Evolutionary conservation across 2,797 vertebrate genomes (phyloP), one percentile per base, ranked within the genome.

Genomic region (Coreius guichenoti): DNA sequence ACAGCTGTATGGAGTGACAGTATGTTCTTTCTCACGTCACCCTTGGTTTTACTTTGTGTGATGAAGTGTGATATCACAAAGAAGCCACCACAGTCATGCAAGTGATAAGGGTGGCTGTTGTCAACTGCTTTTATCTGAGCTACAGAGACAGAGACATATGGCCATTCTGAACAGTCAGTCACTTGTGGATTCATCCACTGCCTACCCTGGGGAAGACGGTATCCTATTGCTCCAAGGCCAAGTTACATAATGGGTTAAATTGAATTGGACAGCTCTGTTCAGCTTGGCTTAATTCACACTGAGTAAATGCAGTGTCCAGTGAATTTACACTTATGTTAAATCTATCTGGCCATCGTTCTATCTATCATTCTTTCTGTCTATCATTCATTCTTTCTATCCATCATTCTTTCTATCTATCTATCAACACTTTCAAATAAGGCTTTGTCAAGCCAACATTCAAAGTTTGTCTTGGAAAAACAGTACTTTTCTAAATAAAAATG

Each of bases 211-310:
- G 26, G 83, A 61, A 45, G 78, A n/a, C 16, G 49, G 51, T 31
- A 72, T 56, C 58, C 43, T 39, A 65, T 45, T 61, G 29, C 43
- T 83, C 63, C 65, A 81, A 76, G 74, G 76, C 75, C 43, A 86
- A 43, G 67, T 92, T 89, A 87, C 58, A 79, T 76, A 88, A 92
- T 88, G 80, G 86, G 76, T 89, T 80, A 89, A 82, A 92, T 86
- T 72, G 69, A 90, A 90, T 89, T 82, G 11, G 29, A 73, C 67
- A 67, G 56, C 36, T 80, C 33, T 75, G 84, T 90, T 82, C 88
- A 87, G 79, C 88, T 75, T 65, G 72, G 69, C 12, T 8, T 51
- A 70, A 81, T 26, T 13, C 4, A 1, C 2, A 19, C 11, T 63
- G 26, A 23, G 8, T 4, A 16, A 68, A 70, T 47, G 26, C 9